Evolutionary conservation across 2,888 invertebrate genomes (phyloP), one percentile per base, ranked within the genome.

Genomic region (Malthinus seriepunctatus): DNA sequence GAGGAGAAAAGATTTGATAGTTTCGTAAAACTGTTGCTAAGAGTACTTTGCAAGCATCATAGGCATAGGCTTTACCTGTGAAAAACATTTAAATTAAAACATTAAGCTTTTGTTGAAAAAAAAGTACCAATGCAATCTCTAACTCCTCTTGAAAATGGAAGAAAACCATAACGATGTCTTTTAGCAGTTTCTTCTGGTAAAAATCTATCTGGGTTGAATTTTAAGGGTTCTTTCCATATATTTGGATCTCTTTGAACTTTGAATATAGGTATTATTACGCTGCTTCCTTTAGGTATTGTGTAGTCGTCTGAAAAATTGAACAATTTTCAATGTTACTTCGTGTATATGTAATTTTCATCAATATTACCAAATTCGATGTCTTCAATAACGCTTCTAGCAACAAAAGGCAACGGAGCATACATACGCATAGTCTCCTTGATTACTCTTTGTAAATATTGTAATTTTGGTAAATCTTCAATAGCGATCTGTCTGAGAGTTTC

Each of bases 121-220:
- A n/a, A n/a, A n/a, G n/a, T n/a, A n/a, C 82, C 82, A 66, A 82
- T 80, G 67, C 83, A 83, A 67, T 82, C 81, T 60, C 82, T 77
- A 1, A 74, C 64, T 2, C 82, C 82, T 55, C 73, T 71, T 53
- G 82, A 80, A 59, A 82, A 83, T 0, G 82, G 80, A 64, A 82
- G 71, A 65, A 69, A 82, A 8, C 81, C 73, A 55, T 80, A 81
- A 1, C 81, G 80, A 63, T 80, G 81, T 51, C 81, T 71, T 32
- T 73, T 68, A 1, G 71, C 70, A 12, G 72, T 73, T 64, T 78
- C 76, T 66, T 85, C 83, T 0, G 83, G 81, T 31, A 82, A 69
- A 69, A 86, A 86, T 51, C 85, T 72, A 65, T 85, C 84, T 0
- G 86, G 86, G 62, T 83, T 76, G 72, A 86, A 87, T 45, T 69